Base-by-base conservation (phyloP, 37 sponge, comb jelly and placozoan species). In the Tethya wilhelma region DNA sequence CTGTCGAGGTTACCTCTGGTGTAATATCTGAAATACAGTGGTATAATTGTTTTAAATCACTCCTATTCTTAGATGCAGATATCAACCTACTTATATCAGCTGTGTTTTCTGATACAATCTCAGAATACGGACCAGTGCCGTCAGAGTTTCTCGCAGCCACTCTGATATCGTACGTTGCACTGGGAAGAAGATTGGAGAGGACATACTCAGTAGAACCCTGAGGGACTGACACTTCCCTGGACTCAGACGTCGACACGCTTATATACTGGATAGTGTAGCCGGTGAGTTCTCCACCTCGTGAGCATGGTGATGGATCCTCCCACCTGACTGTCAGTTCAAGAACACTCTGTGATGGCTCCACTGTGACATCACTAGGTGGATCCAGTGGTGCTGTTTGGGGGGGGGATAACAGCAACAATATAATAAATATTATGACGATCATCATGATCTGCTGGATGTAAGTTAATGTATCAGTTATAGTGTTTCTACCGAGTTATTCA, bases 141-240 rank as follows among this genome's bases (percentile, higher is more conserved):
- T 23, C 74, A 4, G 49, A 4, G 2, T 79, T 86, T n/a, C 38
- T 41, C 1, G 86, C 79, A 0, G 70, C 60, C 7, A 86, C 86
- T 30, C 7, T 29, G 12, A 86, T 5, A 4, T 56, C 29, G 36
- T 86, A 86, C 11, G 38, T 8, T 5, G 80, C 45, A 25, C 2
- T 53, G 28, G 69, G 39, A 0, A 1, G 0, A 12, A 79, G 80
- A 26, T 17, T 53, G 28, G 64, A 11, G 40, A 85, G 56, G 0
- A 26, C 1, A 45, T 46, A 59, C 3, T 9, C 25, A 40, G 75
- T 75, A 5, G 5, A 36, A 26, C 36, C 8, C 25, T 36, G 1
- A 7, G 23, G 6, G 69, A 42, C n/a, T n/a, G n/a, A n/a, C n/a
- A n/a, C n/a, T n/a, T n/a, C n/a, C 26, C 7, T 7, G 43, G 38